phyloP scores from a whole-genome alignment of 1,140 invertebrate species.

The Hydropsyche tenuis region DNA sequence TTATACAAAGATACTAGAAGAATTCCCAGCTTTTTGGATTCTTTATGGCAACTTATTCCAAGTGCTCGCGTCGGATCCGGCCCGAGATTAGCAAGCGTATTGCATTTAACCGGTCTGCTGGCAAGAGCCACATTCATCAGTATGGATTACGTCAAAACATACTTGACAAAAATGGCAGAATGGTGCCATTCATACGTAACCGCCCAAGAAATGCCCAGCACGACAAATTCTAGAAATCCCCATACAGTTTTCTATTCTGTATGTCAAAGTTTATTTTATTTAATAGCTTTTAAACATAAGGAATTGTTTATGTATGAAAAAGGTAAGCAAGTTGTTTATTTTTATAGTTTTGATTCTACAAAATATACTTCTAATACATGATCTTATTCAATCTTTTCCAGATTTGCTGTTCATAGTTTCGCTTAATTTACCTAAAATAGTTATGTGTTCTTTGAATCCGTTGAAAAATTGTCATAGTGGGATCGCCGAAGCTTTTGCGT shows the following conservation, averaged over 20 bases:
- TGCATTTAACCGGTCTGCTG: constrained; percentile 57
- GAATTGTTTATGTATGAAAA: constrained; percentile 78
- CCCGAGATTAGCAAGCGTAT: constrained; percentile 56
- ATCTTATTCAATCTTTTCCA: constrained; percentile 59
- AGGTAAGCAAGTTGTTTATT: constrained; percentile 60
- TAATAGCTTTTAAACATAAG: constrained; percentile 85
- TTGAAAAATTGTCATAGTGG: constrained; percentile 77
- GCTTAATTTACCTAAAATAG: constrained; percentile 82
- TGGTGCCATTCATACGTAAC: constrained; percentile 62
- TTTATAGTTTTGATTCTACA: constrained; percentile 5
- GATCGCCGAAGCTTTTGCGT: constrained; percentile 84
- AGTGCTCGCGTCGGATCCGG: constrained; percentile 52
- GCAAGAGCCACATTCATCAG: constrained; percentile 57
- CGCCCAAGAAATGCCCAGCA: constrained; percentile 54
- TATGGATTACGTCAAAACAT: constrained; percentile 55
- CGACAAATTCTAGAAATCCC: constrained; percentile 60
- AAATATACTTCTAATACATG: neutral
- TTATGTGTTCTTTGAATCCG: constrained; percentile 86
- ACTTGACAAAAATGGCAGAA: constrained; percentile 58
- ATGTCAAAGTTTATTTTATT: constrained; percentile 90
- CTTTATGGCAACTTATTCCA: constrained; percentile 39
- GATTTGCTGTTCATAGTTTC: constrained; percentile 79
- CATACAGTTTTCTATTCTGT: constrained; percentile 89
- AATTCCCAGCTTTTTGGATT: constrained; percentile 35
- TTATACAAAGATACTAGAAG: constrained; percentile 57